Evolutionary conservation across 2,888 invertebrate species (phyloP).

Genomic region (Malacosoma neustria): DNA sequence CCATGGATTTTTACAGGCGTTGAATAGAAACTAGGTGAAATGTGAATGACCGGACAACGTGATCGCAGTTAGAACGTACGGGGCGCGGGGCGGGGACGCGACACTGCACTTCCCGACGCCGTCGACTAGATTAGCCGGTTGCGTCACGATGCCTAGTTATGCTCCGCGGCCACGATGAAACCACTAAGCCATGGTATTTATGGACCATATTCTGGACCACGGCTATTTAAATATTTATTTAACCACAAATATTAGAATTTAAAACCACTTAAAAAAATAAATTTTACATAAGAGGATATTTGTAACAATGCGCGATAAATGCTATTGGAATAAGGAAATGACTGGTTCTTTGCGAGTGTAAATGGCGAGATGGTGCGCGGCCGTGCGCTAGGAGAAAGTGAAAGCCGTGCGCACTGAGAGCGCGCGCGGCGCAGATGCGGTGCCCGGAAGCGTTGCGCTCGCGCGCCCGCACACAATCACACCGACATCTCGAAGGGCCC

Average conservation of each 20-base stretch:
- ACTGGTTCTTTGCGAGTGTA: constrained; percentile 32
- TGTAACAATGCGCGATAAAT: too few species aligned
- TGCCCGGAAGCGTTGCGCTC: constrained; percentile 60
- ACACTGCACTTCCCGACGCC: constrained; percentile 74
- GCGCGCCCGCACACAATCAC: constrained; percentile 20
- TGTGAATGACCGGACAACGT: constrained; percentile 67
- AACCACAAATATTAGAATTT: background rate
- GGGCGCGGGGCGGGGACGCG: constrained; percentile 67
- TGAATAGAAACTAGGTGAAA: constrained; percentile 73
- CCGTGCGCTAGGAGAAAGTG: constrained; percentile 62
- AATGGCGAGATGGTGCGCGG: constrained; percentile 46
- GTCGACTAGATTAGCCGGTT: constrained; percentile 73
- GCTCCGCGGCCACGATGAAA: constrained; percentile 35
- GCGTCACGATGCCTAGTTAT: constrained; percentile 66
- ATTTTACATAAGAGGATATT: too few species aligned
- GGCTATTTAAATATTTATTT: constrained; percentile 7
- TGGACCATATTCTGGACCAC: constrained; percentile 19
- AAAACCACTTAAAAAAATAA: background rate
- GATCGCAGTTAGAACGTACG: constrained; percentile 58
- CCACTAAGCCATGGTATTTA: constrained; percentile 34
- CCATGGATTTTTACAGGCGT: constrained; percentile 54
- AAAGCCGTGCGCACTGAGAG: constrained; percentile 39
- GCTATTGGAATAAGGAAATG: too few species aligned
- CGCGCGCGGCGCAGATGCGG: constrained; percentile 52
- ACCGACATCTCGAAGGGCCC: constrained; percentile 45